phyloP scores from a whole-genome alignment of 2,797 vertebrate species.

The Pteronotus mesoamericanus region DNA sequence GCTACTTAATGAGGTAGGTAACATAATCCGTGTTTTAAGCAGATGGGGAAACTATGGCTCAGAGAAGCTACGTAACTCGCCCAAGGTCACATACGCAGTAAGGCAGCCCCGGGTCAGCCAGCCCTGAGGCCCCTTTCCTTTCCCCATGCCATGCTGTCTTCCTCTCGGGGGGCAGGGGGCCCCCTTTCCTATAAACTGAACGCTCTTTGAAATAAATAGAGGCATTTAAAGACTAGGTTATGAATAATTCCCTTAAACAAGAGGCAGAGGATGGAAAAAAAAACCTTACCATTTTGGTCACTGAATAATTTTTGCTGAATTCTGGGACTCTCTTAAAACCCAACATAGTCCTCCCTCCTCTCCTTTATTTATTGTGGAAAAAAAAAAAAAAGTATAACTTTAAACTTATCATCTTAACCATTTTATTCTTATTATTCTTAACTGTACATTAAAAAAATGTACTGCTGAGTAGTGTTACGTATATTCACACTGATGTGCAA shows the following conservation, averaged over 20 bases:
- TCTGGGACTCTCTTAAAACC: not conserved
- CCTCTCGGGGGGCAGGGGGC: not conserved
- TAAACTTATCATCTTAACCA: not conserved
- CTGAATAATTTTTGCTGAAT: conserved; percentile 3
- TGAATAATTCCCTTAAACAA: not conserved
- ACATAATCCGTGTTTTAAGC: not conserved
- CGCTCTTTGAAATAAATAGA: not conserved
- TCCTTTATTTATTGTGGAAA: not conserved
- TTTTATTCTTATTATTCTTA: not conserved
- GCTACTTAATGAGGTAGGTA: not conserved
- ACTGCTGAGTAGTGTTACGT: not conserved
- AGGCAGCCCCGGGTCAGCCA: not conserved
- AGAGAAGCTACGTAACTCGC: not conserved
- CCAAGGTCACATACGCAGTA: not conserved
- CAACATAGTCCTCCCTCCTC: not conserved
- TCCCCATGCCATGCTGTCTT: not conserved
- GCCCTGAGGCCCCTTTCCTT: not conserved
- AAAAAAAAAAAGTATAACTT: not conserved
- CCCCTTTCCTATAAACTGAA: not conserved
- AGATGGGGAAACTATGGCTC: not conserved
- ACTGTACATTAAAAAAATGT: not conserved
- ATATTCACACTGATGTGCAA: not conserved
- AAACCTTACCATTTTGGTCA: not conserved
- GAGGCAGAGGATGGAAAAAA: not conserved
- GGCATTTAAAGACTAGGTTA: not conserved